A percentile compares a stretch with the other conserved stretches of the same genome.
phyloP scores from a whole-genome alignment of 2,113 vertebrate genomes.

The Solenodon paradoxus region DNA sequence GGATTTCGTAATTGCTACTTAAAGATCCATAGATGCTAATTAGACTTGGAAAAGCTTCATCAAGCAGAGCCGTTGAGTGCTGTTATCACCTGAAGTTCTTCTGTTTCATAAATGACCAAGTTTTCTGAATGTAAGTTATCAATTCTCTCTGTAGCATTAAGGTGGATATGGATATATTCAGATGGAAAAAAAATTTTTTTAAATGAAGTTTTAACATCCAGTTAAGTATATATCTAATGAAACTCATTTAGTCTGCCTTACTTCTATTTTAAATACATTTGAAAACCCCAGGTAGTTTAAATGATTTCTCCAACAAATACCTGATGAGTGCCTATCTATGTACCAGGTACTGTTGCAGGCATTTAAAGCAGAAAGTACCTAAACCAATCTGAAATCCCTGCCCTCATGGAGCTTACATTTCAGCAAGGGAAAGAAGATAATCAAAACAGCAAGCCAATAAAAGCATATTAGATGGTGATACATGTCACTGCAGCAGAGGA shows the following conservation, averaged over 20 bases:
- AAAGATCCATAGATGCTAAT: slow-evolving; percentile 80
- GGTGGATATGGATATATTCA: background rate
- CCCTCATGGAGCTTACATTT: background rate
- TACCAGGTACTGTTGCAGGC: background rate
- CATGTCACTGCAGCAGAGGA: fast-evolving
- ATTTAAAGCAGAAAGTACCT: background rate
- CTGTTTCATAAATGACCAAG: background rate
- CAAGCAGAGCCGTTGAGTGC: slow-evolving; percentile 73
- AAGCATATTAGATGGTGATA: background rate
- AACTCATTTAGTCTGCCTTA: background rate
- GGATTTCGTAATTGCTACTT: slow-evolving; percentile 77
- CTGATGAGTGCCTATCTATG: background rate
- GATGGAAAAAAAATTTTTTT: background rate
- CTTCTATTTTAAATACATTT: background rate
- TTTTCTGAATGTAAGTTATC: background rate
- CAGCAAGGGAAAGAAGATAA: background rate
- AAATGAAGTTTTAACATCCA: background rate
- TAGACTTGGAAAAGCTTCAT: slow-evolving; percentile 72
- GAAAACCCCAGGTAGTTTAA: background rate
- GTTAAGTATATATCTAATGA: background rate
- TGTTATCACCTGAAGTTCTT: slow-evolving; percentile 8
- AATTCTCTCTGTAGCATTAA: background rate
- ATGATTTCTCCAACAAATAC: background rate
- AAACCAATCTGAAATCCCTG: slow-evolving; percentile 1
- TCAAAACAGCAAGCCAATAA: background rate